These are phyloP conservation scores for Anguilla japonica DNA, from an alignment of 2,113 vertebrate species.

Conservation along the genomic window DNA sequence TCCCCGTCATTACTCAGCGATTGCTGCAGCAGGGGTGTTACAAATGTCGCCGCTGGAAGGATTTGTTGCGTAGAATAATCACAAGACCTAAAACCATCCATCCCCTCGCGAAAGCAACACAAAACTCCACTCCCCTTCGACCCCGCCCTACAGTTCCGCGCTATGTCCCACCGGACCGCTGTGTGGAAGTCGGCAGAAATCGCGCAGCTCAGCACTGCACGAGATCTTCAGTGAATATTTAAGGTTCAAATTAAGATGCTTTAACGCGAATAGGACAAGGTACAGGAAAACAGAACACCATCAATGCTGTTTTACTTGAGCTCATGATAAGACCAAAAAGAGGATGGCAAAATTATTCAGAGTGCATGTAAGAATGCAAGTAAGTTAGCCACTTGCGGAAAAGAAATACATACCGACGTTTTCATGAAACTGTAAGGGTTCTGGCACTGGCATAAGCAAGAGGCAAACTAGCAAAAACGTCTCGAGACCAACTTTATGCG, in stretches of 20 bases:
- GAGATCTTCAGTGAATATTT: neutral
- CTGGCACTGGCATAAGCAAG: neutral
- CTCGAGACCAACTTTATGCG: neutral
- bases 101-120: too few relatives aligned
- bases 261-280: too few relatives aligned
- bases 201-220: too few relatives aligned
- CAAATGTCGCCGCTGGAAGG: slow-evolving; percentile 27
- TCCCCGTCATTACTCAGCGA: slow-evolving; percentile 23
- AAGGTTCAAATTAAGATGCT: too few relatives aligned
- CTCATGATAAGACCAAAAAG: neutral
- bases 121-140: too few relatives aligned
- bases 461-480: neutral
- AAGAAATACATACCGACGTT: neutral
- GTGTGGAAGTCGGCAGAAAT: too few relatives aligned
- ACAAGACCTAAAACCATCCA: too few relatives aligned
- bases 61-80: too few relatives aligned
- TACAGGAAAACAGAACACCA: too few relatives aligned
- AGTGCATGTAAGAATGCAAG: neutral
- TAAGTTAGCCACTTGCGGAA: neutral
- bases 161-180: too few relatives aligned
- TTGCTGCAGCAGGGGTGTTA: slow-evolving; percentile 44
- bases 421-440: neutral
- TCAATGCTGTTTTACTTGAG: neutral
- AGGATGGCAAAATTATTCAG: neutral
- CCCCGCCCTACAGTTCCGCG: too few relatives aligned